Evolutionary conservation across 1,140 invertebrate genomes (phyloP).

Genomic region (Drosophila equinoxialis): DNA sequence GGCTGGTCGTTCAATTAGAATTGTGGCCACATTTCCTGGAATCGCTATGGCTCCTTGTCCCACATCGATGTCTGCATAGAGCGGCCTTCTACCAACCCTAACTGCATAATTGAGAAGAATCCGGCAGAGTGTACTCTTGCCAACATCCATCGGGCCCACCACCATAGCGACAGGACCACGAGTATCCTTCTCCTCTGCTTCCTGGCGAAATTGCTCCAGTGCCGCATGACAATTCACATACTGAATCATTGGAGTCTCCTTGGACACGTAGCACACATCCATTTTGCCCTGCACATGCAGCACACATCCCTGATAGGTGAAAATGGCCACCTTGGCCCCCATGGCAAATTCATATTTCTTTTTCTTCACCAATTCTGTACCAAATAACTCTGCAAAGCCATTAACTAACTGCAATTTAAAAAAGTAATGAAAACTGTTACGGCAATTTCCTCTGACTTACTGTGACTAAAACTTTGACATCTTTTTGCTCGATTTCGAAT

Average conservation of each 20-base stretch:
- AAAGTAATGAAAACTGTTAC: not conserved
- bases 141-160: constrained; percentile 97
- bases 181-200: constrained; percentile 89
- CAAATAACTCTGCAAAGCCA: constrained; percentile 97
- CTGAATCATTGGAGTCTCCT: constrained; percentile 95
- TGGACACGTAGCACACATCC: constrained; percentile 96
- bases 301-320: constrained; percentile 97
- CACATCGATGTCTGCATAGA: constrained; percentile 98
- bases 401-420: constrained; percentile 87
- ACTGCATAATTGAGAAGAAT: constrained; percentile 98
- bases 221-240: constrained; percentile 97
- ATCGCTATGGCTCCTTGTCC: constrained; percentile 97
- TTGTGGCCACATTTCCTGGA: constrained; percentile 94
- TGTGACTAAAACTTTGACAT: constrained; percentile 92
- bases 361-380: constrained; percentile 96
- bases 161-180: constrained; percentile 94
- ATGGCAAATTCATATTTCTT: constrained; percentile 95
- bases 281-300: constrained; percentile 93
- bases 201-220: constrained; percentile 93
- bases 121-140: constrained; percentile 96
- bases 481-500: constrained; percentile 96
- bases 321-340: constrained; percentile 97
- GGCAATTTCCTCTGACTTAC: constrained; percentile 83
- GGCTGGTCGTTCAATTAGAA: constrained; percentile 95
- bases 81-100: constrained; percentile 91